Percentiles rank a stretch among this genome's conserved stretches.
Evolutionary conservation across 2,888 invertebrate species (phyloP).

Genomic region (Lottia gigantea): DNA sequence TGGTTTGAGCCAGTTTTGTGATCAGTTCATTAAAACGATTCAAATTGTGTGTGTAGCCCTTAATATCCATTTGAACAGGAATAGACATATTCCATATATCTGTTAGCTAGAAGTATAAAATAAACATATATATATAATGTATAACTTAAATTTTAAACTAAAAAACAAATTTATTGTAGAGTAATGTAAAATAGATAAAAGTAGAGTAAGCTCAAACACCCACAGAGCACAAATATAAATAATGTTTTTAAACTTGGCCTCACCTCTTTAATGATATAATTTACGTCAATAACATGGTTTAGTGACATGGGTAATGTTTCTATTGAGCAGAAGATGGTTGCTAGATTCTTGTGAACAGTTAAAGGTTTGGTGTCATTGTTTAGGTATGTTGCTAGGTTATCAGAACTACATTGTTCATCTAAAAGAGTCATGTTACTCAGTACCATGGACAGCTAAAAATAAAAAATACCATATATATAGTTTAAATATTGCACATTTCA

Average conservation of each 20-base stretch:
- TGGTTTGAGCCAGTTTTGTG: slow-evolving; percentile 27
- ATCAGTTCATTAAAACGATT: slow-evolving; percentile 33
- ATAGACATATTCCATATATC: slow-evolving; percentile 39
- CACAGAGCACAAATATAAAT: not conserved
- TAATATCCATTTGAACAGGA: slow-evolving; percentile 29
- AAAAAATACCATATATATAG: too few relatives aligned
- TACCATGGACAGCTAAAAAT: too few relatives aligned
- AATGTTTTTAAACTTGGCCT: not conserved
- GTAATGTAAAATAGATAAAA: too few relatives aligned
- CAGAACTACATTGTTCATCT: slow-evolving; percentile 5
- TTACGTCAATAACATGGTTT: slow-evolving; percentile 25
- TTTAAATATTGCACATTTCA: too few relatives aligned
- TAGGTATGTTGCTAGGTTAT: slow-evolving; percentile 3
- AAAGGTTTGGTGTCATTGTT: not conserved
- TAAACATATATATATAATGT: not conserved
- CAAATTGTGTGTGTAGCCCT: slow-evolving; percentile 29
- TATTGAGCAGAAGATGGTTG: slow-evolving; percentile 22
- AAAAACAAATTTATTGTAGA: too few relatives aligned
- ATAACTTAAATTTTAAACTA: too few relatives aligned
- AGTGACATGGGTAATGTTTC: slow-evolving; percentile 23
- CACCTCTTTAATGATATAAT: slow-evolving; percentile 31
- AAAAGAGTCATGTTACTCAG: too few relatives aligned
- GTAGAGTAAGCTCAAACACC: too few relatives aligned
- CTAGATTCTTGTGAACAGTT: slow-evolving; percentile 16
- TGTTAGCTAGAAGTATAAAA: slow-evolving; percentile 33